Base-by-base conservation (phyloP, 2,113 vertebrate species). In the Protobothrops flavoviridis region DNA sequence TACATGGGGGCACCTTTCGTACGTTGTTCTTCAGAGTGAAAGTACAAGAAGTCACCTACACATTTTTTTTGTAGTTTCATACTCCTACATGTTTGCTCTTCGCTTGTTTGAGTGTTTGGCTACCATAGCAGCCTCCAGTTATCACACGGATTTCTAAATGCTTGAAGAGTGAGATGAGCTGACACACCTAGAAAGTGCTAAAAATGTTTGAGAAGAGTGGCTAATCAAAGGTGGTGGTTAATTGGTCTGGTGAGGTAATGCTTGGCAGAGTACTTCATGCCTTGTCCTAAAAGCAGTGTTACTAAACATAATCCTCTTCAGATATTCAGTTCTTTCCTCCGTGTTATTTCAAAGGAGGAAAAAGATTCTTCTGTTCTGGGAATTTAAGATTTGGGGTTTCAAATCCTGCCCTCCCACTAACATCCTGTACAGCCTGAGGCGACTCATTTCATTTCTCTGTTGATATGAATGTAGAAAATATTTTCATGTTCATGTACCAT, bases 231-330 rank as follows among this genome's bases (percentile, higher is more conserved):
- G 89, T 26, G 86, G 87, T 2, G 5, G 95, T 95, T 95, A 97
- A 96, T 2, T 92, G 23, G 94, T 91, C 64, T 52, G 90, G 15
- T 96, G 96, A 97, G 94, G 94, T 96, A 97, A 96, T 0, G 0
- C 39, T 94, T 97, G 96, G 96, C 96, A 93, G 86, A 3, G 0
- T 21, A 69, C 95, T 85, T 59, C 64, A 85, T 90, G 90, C 55
- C 24, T 94, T 92, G 94, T 95, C 95, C 92, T n/a, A 0, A 81
- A 94, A 94, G 89, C 45, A 91, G 48, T 95, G 95, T 91, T 94
- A 87, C 0, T 0, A 94, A 92, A 81, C 91, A 91, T 92, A 9
- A 0, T 95, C 93, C 94, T 92, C 93, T 93, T 92, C 1, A 56
- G 89, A 94, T 92, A 94, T 94, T 94, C 86, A 90, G 94, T 94